phyloP scores from a whole-genome alignment of 2,888 invertebrate genomes.

The Lasioglossum zephyrum region DNA sequence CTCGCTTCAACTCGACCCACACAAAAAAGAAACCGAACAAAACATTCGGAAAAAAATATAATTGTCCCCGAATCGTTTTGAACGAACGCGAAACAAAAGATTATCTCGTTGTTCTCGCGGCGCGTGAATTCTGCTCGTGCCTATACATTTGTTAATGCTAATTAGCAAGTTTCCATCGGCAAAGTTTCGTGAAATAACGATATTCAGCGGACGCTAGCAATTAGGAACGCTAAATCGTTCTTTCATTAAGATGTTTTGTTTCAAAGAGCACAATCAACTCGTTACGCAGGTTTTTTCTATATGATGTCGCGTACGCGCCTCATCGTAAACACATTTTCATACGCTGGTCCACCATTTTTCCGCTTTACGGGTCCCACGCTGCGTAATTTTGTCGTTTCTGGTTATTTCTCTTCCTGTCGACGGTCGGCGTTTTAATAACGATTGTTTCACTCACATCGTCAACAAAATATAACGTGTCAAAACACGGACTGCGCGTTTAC shows the following conservation, averaged over 20 bases:
- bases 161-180: background rate
- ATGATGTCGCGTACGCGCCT: background rate
- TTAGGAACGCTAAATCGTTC: background rate
- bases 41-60: background rate
- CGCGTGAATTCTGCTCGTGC: background rate
- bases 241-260: slow-evolving; percentile 23
- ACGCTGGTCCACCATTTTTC: slow-evolving; percentile 1
- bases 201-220: background rate
- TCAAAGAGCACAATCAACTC: background rate
- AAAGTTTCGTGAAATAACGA: background rate
- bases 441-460: background rate
- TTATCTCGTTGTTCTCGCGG: background rate
- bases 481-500: background rate
- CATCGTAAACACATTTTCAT: slow-evolving; percentile 13
- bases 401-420: background rate
- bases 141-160: background rate
- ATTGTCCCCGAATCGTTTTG: background rate
- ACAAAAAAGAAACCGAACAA: background rate
- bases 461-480: background rate
- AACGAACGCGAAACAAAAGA: background rate
- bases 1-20: background rate
- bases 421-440: slow-evolving; percentile 15
- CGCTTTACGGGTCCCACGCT: background rate
- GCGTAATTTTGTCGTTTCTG: slow-evolving; percentile 15
- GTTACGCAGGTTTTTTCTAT: background rate